Conservation (phyloP, 2,888 invertebrate species). For the Idaea dimidiata region DNA sequence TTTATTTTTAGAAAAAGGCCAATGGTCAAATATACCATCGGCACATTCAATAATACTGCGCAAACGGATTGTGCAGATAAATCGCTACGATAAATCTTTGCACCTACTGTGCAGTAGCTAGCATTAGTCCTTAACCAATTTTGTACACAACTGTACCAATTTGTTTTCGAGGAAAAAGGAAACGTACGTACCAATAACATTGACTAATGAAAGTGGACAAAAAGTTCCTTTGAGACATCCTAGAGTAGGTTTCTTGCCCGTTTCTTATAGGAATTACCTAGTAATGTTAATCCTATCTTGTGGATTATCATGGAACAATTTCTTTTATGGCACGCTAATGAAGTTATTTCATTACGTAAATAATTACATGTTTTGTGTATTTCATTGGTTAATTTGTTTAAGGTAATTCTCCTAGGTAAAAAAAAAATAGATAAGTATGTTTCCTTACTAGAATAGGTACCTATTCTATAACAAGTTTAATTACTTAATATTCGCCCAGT, state of each 20-base stretch:
- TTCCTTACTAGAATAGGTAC: too few species aligned
- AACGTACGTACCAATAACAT: conserved; percentile 41
- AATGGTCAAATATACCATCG: too few species aligned
- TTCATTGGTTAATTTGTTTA: background rate
- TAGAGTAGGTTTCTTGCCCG: conserved; percentile 28
- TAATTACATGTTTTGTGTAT: background rate
- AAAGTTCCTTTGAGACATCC: conserved; percentile 40
- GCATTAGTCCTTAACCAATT: background rate
- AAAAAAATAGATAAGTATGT: too few species aligned
- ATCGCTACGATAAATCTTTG: too few species aligned
- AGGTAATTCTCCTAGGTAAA: too few species aligned
- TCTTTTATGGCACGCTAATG: background rate
- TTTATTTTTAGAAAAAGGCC: too few species aligned
- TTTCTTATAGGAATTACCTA: conserved; percentile 12
- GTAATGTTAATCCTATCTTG: background rate
- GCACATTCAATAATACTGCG: too few species aligned
- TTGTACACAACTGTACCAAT: background rate
- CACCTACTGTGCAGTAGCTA: too few species aligned
- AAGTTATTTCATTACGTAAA: background rate
- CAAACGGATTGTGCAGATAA: too few species aligned
- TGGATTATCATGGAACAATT: background rate
- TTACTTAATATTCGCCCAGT: too few species aligned
- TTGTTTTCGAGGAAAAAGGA: conserved; percentile 10
- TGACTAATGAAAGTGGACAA: conserved; percentile 58
- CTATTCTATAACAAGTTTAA: too few species aligned